These are phyloP conservation scores for Petromus typicus DNA, from an alignment of 2,113 vertebrate species.

Conservation along the genomic window DNA sequence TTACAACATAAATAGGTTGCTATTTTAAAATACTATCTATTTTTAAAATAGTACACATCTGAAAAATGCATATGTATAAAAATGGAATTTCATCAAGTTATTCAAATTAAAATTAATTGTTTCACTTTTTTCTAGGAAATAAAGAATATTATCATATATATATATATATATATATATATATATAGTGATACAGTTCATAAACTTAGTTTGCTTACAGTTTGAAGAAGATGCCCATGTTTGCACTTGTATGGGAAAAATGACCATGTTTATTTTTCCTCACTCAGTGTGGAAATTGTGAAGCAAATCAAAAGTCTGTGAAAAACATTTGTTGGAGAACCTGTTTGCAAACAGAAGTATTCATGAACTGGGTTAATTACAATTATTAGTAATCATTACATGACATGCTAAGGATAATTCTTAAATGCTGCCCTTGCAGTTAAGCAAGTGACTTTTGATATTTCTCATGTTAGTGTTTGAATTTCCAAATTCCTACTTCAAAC, in stretches of 20 bases:
- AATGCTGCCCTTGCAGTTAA: background rate
- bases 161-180: too few relatives aligned
- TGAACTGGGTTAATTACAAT: background rate
- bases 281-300: background rate
- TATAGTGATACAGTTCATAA: background rate
- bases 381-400: background rate
- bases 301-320: background rate
- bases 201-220: background rate
- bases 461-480: background rate
- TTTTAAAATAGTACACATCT: background rate
- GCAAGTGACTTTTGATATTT: background rate
- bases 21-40: background rate
- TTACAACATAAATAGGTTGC: background rate
- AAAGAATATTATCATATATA: background rate
- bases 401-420: background rate
- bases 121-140: background rate
- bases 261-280: background rate
- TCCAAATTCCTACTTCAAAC: background rate
- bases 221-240: too few relatives aligned
- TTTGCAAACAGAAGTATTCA: background rate
- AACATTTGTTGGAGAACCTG: background rate
- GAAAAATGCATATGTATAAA: background rate
- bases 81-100: background rate
- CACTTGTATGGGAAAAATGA: background rate
- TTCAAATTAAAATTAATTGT: background rate